phyloP scores from a whole-genome alignment of 2,888 invertebrate species.

The Dichetophora obliterata region DNA sequence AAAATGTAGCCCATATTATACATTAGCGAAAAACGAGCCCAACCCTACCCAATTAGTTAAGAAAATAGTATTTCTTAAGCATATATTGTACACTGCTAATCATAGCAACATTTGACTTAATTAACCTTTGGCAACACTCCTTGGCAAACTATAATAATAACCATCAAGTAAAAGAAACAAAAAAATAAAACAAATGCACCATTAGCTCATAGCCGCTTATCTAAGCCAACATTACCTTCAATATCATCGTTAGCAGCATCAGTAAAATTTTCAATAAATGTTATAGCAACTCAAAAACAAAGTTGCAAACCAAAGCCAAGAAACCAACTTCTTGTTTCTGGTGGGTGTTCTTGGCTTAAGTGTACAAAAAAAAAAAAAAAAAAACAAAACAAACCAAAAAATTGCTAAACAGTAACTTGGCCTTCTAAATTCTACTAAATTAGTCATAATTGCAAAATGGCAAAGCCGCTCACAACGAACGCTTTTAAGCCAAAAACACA shows the following conservation, averaged over 20 bases:
- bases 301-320: background rate
- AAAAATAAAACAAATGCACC: background rate
- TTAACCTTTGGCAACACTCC: constrained; percentile 20
- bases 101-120: constrained; percentile 6
- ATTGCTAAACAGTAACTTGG: constrained; percentile 3
- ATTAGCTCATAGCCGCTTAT: background rate
- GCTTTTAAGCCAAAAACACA: no score
- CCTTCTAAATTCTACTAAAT: constrained; percentile 33
- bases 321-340: background rate
- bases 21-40: no score
- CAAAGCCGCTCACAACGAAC: no score
- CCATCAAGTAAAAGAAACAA: background rate
- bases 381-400: background rate
- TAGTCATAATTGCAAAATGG: constrained; percentile 28
- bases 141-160: background rate
- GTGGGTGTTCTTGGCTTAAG: constrained; percentile 18
- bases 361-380: background rate
- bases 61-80: no score
- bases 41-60: no score
- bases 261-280: background rate
- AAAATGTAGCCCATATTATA: no score
- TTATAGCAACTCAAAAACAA: background rate
- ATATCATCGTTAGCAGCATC: background rate
- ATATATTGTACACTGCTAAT: background rate
- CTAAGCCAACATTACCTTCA: background rate